Percentiles rank a stretch among this genome's conserved stretches.
Evolutionary conservation across 2,797 vertebrate species (phyloP).

Genomic region (Okamejei kenojei): DNA sequence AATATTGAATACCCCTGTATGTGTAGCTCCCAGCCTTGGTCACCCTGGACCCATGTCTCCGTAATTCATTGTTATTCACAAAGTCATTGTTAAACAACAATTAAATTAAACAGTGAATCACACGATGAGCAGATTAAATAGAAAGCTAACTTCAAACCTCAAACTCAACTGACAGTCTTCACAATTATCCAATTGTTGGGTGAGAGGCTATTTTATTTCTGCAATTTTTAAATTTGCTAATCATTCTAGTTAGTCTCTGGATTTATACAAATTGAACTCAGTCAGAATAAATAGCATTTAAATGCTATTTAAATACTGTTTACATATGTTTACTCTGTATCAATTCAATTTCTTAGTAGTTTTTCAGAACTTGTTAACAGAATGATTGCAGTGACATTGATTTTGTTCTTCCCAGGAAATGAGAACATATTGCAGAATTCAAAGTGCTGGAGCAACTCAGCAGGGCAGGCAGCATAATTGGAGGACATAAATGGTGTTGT

Average conservation of each 20-base stretch:
- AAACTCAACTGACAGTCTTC: not conserved
- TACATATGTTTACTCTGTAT: too few relatives aligned
- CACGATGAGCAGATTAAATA: not conserved
- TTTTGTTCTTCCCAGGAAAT: slow-evolving; percentile 49
- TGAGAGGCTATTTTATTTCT: not conserved
- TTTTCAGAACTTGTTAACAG: slow-evolving; percentile 40
- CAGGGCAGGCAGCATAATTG: too few relatives aligned
- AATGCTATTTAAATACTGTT: not conserved
- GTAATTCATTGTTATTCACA: not conserved
- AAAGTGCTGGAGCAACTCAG: too few relatives aligned
- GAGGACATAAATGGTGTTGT: too few relatives aligned
- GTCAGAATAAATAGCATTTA: too few relatives aligned
- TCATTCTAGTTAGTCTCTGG: not conserved
- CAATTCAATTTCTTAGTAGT: not conserved
- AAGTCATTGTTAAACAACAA: not conserved
- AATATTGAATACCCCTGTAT: too few relatives aligned
- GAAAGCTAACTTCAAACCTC: not conserved
- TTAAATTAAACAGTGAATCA: not conserved
- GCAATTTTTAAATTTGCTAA: not conserved
- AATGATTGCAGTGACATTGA: slow-evolving; percentile 41
- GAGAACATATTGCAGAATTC: slow-evolving; percentile 47
- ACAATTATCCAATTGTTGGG: not conserved
- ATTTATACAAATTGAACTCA: too few relatives aligned
- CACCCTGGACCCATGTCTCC: not conserved
- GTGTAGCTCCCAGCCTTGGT: too few relatives aligned